Evolutionary conservation across 2,888 invertebrate genomes (phyloP).

Genomic region (Calameuta filiformis): DNA sequence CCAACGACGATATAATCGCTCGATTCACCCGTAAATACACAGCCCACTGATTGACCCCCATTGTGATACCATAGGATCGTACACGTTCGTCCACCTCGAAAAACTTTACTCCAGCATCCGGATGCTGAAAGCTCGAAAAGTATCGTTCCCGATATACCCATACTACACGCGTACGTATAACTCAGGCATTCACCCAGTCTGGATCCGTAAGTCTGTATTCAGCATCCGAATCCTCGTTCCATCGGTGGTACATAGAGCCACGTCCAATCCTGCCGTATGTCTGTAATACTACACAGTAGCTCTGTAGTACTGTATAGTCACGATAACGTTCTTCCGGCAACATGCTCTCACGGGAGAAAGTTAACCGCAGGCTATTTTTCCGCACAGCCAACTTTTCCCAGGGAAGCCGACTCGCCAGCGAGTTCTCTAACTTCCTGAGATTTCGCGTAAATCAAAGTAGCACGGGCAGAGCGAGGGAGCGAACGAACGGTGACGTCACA

Average conservation of each 20-base stretch:
- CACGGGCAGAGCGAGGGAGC: not conserved
- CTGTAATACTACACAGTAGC: not conserved
- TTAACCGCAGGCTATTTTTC: not conserved
- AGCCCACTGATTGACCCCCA: constrained; percentile 60
- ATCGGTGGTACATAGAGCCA: not conserved
- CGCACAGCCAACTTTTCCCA: not conserved
- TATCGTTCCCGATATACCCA: not conserved
- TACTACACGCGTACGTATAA: not conserved
- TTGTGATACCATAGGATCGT: constrained; percentile 54
- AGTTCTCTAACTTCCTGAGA: not conserved
- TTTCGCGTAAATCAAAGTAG: not conserved
- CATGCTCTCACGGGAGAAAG: not conserved
- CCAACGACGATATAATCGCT: constrained; percentile 52
- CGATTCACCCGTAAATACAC: constrained; percentile 57
- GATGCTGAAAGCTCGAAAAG: constrained; percentile 9
- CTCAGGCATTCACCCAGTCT: not conserved
- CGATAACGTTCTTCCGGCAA: not conserved
- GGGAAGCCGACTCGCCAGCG: not conserved
- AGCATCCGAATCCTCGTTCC: not conserved
- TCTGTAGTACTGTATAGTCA: not conserved
- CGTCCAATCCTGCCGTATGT: not conserved
- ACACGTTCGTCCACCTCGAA: constrained; percentile 49
- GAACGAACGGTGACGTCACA: not conserved
- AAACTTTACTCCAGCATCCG: constrained; percentile 40
- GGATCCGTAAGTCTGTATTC: not conserved